Percentiles rank a stretch among this genome's conserved stretches.
Conservation (phyloP, 2,888 invertebrate species). For the Synergus laeviventris region DNA sequence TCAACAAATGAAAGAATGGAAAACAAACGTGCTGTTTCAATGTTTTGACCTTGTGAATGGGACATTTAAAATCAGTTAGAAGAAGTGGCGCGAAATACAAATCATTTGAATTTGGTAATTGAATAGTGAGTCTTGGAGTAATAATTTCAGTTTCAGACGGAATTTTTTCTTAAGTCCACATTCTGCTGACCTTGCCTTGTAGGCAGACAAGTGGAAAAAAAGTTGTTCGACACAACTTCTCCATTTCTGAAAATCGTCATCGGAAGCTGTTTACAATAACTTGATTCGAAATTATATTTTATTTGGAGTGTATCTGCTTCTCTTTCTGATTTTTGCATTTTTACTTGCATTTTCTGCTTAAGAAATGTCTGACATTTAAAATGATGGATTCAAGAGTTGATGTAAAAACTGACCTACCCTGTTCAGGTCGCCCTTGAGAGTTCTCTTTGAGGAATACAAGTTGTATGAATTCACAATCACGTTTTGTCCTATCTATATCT, state of each 20-base stretch:
- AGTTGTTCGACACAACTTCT: slow-evolving; percentile 21
- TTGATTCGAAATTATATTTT: not conserved
- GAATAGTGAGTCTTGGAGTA: not conserved
- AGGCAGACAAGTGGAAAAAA: slow-evolving; percentile 3
- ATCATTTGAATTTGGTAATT: not conserved
- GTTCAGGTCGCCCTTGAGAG: slow-evolving; percentile 3
- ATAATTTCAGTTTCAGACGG: not conserved
- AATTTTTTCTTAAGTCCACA: not conserved
- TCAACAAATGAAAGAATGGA: not conserved
- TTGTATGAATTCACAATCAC: not conserved
- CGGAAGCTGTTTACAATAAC: not conserved
- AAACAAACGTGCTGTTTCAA: not conserved
- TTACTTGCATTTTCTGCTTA: not conserved
- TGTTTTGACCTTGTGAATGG: not conserved
- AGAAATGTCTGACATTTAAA: not conserved
- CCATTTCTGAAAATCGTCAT: slow-evolving; percentile 17
- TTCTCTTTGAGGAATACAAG: not conserved
- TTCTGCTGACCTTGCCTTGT: slow-evolving; percentile 15
- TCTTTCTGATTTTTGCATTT: not conserved
- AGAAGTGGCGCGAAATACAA: not conserved
- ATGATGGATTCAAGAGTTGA: not conserved
- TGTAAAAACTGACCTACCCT: slow-evolving; percentile 26
- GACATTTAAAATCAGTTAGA: no score
- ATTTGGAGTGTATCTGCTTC: no score
- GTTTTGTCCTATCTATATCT: not conserved